phyloP scores from a whole-genome alignment of 2,113 vertebrate genomes.

The Albula glossodonta region DNA sequence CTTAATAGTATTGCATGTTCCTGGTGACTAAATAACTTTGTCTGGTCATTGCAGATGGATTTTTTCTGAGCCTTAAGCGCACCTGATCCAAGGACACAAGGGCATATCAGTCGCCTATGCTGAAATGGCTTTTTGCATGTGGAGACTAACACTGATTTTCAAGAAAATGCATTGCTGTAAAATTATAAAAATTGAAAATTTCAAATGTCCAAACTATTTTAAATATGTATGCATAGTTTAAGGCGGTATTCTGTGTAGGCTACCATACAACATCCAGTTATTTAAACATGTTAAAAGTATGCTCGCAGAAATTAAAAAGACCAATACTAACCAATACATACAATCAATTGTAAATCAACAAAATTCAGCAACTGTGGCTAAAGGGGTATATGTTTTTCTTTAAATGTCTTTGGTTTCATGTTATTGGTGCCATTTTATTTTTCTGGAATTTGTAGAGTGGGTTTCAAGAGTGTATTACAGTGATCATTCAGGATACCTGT shows the following conservation, averaged over 20 bases:
- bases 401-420: background rate
- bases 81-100: conserved; percentile 1
- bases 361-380: no score
- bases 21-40: background rate
- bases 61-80: conserved; percentile 27
- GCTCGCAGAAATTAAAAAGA: no score
- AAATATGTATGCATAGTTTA: background rate
- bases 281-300: no score
- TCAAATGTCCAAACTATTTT: background rate
- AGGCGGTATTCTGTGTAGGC: background rate
- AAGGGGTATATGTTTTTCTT: background rate
- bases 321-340: no score
- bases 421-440: background rate
- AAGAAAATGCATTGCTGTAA: background rate
- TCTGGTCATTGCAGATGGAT: conserved; percentile 30
- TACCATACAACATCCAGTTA: no score
- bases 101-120: background rate
- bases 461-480: background rate
- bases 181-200: background rate
- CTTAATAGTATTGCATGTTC: no score
- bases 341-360: no score
- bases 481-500: background rate
- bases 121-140: background rate
- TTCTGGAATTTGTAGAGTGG: background rate
- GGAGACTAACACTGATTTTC: background rate